Base-by-base conservation (phyloP, 2,797 vertebrate species). In the Epinephelus awoara region DNA sequence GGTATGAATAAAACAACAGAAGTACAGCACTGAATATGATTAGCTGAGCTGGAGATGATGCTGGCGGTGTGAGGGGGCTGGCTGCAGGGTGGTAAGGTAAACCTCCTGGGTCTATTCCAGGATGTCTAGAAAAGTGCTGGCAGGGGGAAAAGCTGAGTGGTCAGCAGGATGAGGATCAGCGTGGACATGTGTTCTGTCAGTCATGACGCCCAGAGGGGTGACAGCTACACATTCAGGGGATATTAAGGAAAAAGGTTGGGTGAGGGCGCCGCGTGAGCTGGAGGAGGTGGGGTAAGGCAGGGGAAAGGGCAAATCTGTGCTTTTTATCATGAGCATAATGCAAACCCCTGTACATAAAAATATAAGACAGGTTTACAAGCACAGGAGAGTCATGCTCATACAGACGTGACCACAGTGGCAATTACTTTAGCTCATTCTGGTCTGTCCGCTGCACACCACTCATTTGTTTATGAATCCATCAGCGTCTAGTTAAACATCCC, bases 151-250 rank as follows among this genome's bases (percentile, higher is more conserved):
- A 91, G 67, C 85, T 76, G 88, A 90, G 81, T 19, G 80, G 91
- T 93, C 91, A 91, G 92, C 91, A 91, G 91, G 82, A 86, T 12
- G 61, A 69, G 85, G 87, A 93, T 87, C 83, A 79, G 85, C 55
- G 42, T 63, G 72, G 87, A 92, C 93, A 93, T 90, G 82, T 93
- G 93, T 90, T 79, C 84, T 86, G 91, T 93, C 92, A 92, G 72
- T 92, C 88, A 88, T 3, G 61, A 57, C 5, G 42, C 77, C 85
- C 82, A 44, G 62, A 81, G 65, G 50, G 63, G 75, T 51, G 84
- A 84, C 46, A 69, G 54, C 55, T 59, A 67, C 78, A 75, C 77
- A 75, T 78, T 77, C 76, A 66, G 38, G 56, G 73, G 34, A 84
- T 72, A 86, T 72, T 51, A 52, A 68, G 65, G 62, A 61, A 75